Conservation (phyloP, 2,888 invertebrate genomes). For the Patella depressa region DNA sequence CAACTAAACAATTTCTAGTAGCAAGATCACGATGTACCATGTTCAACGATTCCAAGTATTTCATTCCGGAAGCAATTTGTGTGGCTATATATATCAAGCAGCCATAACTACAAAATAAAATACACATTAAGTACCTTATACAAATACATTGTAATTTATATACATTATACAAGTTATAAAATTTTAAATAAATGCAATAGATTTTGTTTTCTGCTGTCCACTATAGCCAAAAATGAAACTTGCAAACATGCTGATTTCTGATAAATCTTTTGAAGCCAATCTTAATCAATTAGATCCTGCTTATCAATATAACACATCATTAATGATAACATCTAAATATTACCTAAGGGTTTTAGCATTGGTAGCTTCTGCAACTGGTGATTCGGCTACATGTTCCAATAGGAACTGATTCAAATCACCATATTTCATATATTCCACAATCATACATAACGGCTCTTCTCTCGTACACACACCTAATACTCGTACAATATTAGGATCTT, state of each 20-base stretch:
- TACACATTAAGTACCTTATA: not conserved
- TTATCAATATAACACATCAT: no score
- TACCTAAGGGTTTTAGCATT: slow-evolving; percentile 80
- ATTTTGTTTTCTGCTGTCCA: no score
- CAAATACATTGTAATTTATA: slow-evolving; percentile 9
- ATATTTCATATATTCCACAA: slow-evolving; percentile 90
- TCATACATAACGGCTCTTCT: slow-evolving; percentile 88
- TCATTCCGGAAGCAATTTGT: slow-evolving; percentile 91
- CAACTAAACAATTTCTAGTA: slow-evolving; percentile 88
- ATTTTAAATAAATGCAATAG: no score
- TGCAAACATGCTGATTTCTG: no score
- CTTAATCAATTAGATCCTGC: no score
- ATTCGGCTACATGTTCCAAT: slow-evolving; percentile 81
- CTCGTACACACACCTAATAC: slow-evolving; percentile 86
- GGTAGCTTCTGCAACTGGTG: slow-evolving; percentile 73
- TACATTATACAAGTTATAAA: not conserved
- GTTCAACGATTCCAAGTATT: slow-evolving; percentile 88
- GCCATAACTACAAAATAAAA: slow-evolving; percentile 79
- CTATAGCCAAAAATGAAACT: no score
- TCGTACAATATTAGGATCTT: slow-evolving; percentile 86
- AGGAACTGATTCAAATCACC: slow-evolving; percentile 87
- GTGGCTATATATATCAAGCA: slow-evolving; percentile 86
- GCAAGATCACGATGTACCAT: slow-evolving; percentile 93
- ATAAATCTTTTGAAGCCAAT: no score
- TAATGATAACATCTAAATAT: slow-evolving; percentile 21